Evolutionary conservation across 1,140 invertebrate genomes (phyloP).

Genomic region (Magallana ariakensis): DNA sequence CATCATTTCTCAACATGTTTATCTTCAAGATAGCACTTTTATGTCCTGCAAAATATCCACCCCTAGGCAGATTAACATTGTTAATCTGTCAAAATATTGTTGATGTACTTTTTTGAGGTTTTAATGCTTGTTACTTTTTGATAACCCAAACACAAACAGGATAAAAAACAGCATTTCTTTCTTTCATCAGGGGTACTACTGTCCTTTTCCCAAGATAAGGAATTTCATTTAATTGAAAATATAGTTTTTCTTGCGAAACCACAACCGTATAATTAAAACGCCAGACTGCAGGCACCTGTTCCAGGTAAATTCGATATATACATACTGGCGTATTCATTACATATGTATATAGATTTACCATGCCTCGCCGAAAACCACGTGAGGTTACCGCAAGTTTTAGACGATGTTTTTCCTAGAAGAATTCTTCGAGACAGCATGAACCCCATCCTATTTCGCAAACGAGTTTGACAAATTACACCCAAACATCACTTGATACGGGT

Average conservation of each 20-base stretch:
- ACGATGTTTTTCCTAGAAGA: neutral
- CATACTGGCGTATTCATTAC: too few relatives aligned
- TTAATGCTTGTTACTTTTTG: neutral
- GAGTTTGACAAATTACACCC: neutral
- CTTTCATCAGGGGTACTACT: neutral
- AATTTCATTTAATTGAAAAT: neutral
- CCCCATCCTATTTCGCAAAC: neutral
- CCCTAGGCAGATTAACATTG: slow-evolving; percentile 16
- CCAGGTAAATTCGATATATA: slow-evolving; percentile 7
- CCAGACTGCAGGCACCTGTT: neutral
- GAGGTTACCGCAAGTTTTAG: neutral
- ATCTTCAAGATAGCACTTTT: neutral
- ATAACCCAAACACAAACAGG: neutral
- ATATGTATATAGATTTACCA: neutral
- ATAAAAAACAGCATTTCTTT: neutral
- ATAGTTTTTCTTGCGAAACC: neutral
- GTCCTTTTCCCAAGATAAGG: neutral
- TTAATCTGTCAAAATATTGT: slow-evolving; percentile 29
- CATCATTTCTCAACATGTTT: slow-evolving; percentile 28
- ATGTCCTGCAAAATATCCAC: neutral
- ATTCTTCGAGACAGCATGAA: neutral
- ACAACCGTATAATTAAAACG: neutral
- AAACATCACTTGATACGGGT: neutral
- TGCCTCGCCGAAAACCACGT: slow-evolving; percentile 23
- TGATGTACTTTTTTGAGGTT: neutral